Conservation (phyloP, 2,113 vertebrate species). For the Erythrocebus patas region DNA sequence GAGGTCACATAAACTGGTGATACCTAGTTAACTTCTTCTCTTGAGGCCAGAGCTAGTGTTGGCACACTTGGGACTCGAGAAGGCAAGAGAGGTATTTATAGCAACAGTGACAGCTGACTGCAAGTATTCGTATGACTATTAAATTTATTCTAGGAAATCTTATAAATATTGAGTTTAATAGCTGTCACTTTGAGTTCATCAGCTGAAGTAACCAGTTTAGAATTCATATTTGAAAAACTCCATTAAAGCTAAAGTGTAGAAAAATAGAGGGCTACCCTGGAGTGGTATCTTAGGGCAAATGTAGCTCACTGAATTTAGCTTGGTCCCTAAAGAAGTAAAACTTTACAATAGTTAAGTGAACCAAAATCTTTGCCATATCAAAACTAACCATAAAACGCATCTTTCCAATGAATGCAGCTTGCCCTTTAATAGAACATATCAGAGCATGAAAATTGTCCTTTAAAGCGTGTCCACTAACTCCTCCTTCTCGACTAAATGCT, state of each 20-base stretch:
- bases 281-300: neutral
- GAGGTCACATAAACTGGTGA: conserved; percentile 40
- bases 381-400: neutral
- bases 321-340: neutral
- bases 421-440: neutral
- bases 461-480: neutral
- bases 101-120: conserved; percentile 7
- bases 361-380: neutral
- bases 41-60: conserved; percentile 43
- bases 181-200: neutral
- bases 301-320: neutral
- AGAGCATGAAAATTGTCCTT: neutral
- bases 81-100: neutral
- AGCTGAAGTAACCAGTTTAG: neutral
- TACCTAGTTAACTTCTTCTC: conserved; percentile 67
- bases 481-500: neutral
- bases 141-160: conserved; percentile 52
- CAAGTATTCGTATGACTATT: conserved; percentile 29
- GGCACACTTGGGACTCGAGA: conserved; percentile 37
- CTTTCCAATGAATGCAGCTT: neutral
- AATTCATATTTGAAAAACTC: neutral
- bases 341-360: neutral
- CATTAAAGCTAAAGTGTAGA: conserved; percentile 26
- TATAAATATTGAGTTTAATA: neutral
- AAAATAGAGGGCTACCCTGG: neutral